Base-by-base conservation (phyloP, 2,888 invertebrate species). In the Apantesis nais region DNA sequence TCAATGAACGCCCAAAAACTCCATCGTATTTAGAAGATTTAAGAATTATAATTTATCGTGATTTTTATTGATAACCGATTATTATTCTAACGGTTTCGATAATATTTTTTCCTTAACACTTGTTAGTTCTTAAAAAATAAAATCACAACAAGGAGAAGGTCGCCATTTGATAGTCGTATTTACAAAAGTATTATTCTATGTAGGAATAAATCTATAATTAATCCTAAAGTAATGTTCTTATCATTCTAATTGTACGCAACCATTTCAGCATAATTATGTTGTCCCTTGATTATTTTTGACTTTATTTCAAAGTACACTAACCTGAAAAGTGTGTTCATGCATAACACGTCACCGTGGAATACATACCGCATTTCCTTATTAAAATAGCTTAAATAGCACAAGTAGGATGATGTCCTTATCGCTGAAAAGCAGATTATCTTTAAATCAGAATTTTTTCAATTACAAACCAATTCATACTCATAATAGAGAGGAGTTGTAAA, bases 341-440 rank as follows among this genome's bases (percentile, higher is more conserved):
- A 44, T 44, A 44, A 44, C 14, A 44, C 41, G 41, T 44, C 16
- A 44, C 16, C 41, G 16, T 44, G 16, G 8, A 8, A 37, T 37
- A 37, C 4, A 8, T 37, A 8, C 8, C 37, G 62, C 62, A 62
- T 41, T 37, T 22, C n/a, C 14, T 29, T 22, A 0, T 3, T 41
- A 31, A 44, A 39, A 37, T 55, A 55, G 68, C 52, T 68, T 37
- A 48, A 68, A 52, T 62, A 62, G 67, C 62, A 68, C 52, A 39
- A 29, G 55, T 55, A 44, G 39, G 37, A 12, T 52, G 52, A 34
- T 62, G 62, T 67, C 62, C 52, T 55, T 68, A 62, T 68, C 41
- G 5, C 37, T 4, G 8, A 22, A 48, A 22, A 7, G 2, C 19
- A 48, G 22, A 48, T n/a, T n/a, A n/a, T n/a, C n/a, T n/a, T n/a